Conservation (phyloP, 2,797 vertebrate genomes). For the Enteromius anoplus region DNA sequence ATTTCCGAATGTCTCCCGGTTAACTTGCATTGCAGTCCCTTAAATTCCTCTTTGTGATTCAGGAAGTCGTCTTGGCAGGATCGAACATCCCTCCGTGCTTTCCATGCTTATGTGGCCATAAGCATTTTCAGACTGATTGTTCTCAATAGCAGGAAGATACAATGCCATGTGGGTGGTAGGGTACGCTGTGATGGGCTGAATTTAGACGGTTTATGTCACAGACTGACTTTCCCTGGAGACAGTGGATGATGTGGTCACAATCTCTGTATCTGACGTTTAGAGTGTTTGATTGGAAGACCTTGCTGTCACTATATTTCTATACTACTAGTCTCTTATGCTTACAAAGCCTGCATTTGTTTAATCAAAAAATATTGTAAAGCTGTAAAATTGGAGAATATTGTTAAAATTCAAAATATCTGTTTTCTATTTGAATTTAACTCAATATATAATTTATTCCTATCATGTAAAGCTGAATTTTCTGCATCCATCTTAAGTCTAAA, state of each 20-base stretch:
- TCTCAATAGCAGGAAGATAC: conserved; percentile 35
- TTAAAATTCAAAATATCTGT: not conserved
- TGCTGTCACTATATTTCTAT: not conserved
- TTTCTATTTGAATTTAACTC: not conserved
- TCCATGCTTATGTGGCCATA: conserved; percentile 61
- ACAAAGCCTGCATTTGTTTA: not conserved
- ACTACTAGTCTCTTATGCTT: not conserved
- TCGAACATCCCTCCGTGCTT: conserved; percentile 65
- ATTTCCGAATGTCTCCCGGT: conserved; percentile 62
- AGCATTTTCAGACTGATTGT: conserved; percentile 50
- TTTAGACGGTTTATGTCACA: conserved; percentile 9
- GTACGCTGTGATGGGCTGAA: not conserved
- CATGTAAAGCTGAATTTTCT: not conserved
- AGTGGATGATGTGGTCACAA: conserved; percentile 40
- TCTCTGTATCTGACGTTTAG: not conserved
- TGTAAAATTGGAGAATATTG: not conserved
- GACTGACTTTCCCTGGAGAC: conserved; percentile 33
- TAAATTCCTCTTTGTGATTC: conserved; percentile 59
- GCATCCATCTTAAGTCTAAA: not conserved
- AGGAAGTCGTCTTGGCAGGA: conserved; percentile 59
- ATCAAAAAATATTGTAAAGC: not conserved
- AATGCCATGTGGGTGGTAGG: conserved; percentile 31
- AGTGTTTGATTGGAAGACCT: not conserved
- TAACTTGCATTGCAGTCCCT: conserved; percentile 58
- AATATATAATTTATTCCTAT: not conserved